phyloP scores from a whole-genome alignment of 2,113 vertebrate species.

The Muntiacus reevesi region DNA sequence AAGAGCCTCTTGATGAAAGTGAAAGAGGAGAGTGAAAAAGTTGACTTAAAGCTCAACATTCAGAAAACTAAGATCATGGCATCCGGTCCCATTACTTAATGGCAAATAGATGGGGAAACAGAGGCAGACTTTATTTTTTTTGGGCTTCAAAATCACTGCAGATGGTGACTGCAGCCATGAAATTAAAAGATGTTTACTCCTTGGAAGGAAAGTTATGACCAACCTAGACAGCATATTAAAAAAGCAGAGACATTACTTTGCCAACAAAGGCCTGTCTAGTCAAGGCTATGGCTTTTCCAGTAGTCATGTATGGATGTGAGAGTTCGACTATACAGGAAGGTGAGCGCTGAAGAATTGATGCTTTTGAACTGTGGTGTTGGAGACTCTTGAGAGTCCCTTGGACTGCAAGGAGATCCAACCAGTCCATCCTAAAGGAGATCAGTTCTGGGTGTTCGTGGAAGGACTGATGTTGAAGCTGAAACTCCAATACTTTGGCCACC shows the following conservation, averaged over 20 bases:
- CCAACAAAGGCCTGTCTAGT: neutral
- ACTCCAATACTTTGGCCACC: neutral
- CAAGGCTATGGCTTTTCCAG: neutral
- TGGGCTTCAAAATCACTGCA: neutral
- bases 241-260: neutral
- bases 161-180: neutral
- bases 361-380: neutral
- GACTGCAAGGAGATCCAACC: neutral
- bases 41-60: neutral
- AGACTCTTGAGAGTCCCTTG: neutral
- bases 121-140: neutral
- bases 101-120: neutral
- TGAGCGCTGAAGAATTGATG: fast-evolving
- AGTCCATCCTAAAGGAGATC: neutral
- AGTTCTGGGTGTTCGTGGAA: neutral
- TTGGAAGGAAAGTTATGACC: neutral
- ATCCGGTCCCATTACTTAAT: neutral
- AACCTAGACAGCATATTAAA: neutral
- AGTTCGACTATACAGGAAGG: neutral
- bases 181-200: neutral
- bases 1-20: neutral
- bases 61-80: neutral
- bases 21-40: neutral
- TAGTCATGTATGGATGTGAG: neutral
- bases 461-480: neutral